Evolutionary conservation across 2,888 invertebrate genomes (phyloP), one percentile per base, ranked within the genome.

Genomic region (Netelia melanura): DNA sequence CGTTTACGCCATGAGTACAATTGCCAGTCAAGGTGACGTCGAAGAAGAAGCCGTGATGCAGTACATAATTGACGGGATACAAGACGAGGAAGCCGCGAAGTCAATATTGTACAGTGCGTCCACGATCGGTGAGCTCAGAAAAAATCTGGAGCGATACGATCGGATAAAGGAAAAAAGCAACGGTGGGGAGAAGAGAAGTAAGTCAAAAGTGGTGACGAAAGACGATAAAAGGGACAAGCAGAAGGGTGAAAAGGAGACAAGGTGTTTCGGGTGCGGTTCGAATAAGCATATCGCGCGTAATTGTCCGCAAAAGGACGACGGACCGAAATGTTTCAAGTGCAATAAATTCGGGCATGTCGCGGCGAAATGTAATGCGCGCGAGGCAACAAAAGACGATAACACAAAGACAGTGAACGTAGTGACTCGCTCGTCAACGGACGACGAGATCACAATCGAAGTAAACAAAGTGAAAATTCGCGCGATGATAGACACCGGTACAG

Each of bases 21-120:
- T 87, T 11, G 87, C 83, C 0, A 83, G 65, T 1, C 85, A 88
- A 78, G 87, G 84, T 0, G 1, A 78, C n/a, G 25, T 89, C 0
- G 87, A 88, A 44, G 85, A 86, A n/a, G 81, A 80, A 2, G 88
- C 88, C 0, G 5, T 88, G 2, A 83, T 89, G 0, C 86, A 88
- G 3, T 82, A 89, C 14, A 85, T 89, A 5, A 83, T 88, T 0
- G 86, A 86, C 3, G 89, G 87, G 0, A 17, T 17, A 1, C 82
- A 54, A 1, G 87, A 86, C 43, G 68, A 83, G 11, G 87, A 88
- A 38, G 11, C 5, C 11, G 25, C 6, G 1, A 74, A 74, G 74
- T 3, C 38, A 3, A 65, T 65, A 17, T 17, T 54, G 8, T 87
- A 87, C 10, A 48, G 64, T 0, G 72, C 83, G 0, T 0, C 5